Evolutionary conservation across 2,888 invertebrate species (phyloP), one percentile per base, ranked within the genome.

Genomic region (Zygogramma bicolorata): DNA sequence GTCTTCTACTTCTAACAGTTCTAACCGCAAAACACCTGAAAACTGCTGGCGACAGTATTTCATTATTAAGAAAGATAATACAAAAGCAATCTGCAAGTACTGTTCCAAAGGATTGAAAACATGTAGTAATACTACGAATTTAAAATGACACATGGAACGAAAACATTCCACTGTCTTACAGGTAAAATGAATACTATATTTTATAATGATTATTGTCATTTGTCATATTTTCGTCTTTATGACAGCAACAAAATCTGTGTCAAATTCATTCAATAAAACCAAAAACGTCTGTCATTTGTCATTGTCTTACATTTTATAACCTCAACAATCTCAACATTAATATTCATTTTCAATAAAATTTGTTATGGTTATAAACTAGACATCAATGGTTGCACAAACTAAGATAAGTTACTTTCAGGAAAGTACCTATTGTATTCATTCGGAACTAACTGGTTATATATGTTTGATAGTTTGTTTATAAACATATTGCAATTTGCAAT

Each of bases 51-150:
- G 34, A 34, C 2, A 34, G 34, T 34, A 34, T 6, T 34, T 34
- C 13, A 8, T 34, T 10, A 34, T 6, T 2, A 34, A 34, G 3
- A 34, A 34, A 13, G 31, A 58, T 22, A 58, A 58, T 58, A 13
- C 59, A 1, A 59, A 1, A 5, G 59, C 59, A 59, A 29, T 7
- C 7, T 59, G 59, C n/a, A 59, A 27, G 8, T 59, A 59, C 5
- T 59, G 59, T 59, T n/a, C 59, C 1, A 59, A 59, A 59, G 7
- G n/a, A 18, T 59, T 59, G 10, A 38, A 59, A 59, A 29, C 29
- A 0, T 59, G 29, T 59, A 59, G 27, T 59, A 29, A 59, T 29
- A 29, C 6, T 59, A 59, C 29, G 27, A 22, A 58, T 8, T 38
- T 38, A 6, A 34, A 34, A 6, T 13, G 13, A 13, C 34, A 34